Base-by-base conservation (phyloP, 2,113 vertebrate species). In the Lethenteron camtschaticum region DNA sequence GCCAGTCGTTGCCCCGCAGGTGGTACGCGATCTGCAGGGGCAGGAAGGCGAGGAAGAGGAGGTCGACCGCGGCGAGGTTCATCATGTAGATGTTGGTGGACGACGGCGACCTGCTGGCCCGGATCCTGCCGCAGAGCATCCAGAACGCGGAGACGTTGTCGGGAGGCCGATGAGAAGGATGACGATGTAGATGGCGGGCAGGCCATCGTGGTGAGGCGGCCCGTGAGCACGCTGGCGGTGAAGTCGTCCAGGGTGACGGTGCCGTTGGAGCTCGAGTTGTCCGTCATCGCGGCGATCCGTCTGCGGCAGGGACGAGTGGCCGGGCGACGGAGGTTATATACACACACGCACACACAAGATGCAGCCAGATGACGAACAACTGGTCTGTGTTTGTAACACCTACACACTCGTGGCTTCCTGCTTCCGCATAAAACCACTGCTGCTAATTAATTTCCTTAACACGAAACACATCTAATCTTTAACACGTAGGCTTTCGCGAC, bases 11-110 rank as follows among this genome's bases (percentile, higher is more conserved):
- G 16, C 83, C 85, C 1, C 75, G 69, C 70, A 87, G 82, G 60
- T 90, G 85, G 75, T 95, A 94, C 73, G 74, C 56, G 1, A 88
- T 78, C 55, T 87, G 84, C 41, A 86, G 87, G 0, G 89, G 89
- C 72, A 94, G 79, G 10, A 75, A 76, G 18, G 81, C n/a, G 1
- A 78, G 14, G 11, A 95, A 80, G 58, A 90, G 77, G 18, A 86
- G 81, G 76, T 95, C 88, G 0, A 81, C 80, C 0, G 71, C 73
- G 0, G 88, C 88, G 74, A 95, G 75, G 79, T 90, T 95, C 75
- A 86, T 82, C 58, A 96, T 82, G 68, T 91, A 81, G 11, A 77
- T 9, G 1, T 84, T 88, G 74, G 86, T 81, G 0, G 87, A 81
- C 63, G 80, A 41, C 63, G 63, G 9, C 6, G 41, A 41, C 41